These are phyloP conservation scores for Morinoia aosen DNA, from an alignment of 2,888 invertebrate genomes.

Conservation along the genomic window DNA sequence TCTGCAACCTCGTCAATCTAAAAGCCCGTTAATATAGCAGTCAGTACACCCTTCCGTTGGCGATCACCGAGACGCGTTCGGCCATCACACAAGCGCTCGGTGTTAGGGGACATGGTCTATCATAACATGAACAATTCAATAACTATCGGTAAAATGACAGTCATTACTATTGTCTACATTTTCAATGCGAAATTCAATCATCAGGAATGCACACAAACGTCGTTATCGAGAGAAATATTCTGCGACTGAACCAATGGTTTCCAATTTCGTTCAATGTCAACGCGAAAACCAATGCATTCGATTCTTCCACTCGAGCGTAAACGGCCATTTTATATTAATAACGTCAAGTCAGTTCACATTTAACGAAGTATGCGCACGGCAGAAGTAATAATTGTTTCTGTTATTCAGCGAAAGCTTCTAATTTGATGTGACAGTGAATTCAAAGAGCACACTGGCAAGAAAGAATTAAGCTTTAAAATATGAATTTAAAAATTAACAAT, in stretches of 20 bases:
- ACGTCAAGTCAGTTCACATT: neutral
- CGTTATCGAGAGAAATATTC: neutral
- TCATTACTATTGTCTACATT: neutral
- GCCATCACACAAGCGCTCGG: neutral
- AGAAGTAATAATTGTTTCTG: neutral
- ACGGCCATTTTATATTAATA: neutral
- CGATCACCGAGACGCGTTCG: neutral
- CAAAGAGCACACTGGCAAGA: neutral
- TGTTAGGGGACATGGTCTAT: neutral
- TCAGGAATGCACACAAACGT: neutral
- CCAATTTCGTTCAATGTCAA: neutral
- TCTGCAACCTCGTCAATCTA: conserved; percentile 37
- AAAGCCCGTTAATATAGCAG: conserved; percentile 28
- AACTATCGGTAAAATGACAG: neutral
- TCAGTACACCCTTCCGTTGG: neutral
- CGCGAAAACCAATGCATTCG: neutral
- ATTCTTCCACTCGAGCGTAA: neutral
- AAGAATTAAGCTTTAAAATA: neutral
- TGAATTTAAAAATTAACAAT: neutral
- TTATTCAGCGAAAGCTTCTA: neutral
- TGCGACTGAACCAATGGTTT: neutral
- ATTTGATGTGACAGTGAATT: neutral
- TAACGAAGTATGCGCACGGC: neutral
- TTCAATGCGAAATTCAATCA: neutral
- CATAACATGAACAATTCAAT: neutral